Base-by-base conservation (phyloP, 2,113 vertebrate genomes). In the Cichladusa arquata region DNA sequence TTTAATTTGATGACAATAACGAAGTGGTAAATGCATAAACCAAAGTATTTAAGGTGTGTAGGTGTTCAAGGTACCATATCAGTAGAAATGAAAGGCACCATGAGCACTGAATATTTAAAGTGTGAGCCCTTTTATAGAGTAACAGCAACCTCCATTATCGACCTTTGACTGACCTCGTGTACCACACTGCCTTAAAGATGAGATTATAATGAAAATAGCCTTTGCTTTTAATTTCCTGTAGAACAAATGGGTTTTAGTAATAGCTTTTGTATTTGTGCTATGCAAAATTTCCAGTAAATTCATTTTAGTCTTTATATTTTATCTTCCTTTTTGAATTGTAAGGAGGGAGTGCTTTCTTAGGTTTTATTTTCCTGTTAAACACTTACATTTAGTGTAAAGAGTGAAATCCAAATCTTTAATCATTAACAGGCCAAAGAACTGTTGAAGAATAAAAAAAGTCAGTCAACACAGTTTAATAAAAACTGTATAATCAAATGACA, bases 341-440 rank as follows among this genome's bases (percentile, higher is more conserved):
- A 58, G 34, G 24, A 6, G 14, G 12, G 10, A 56, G 11, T 17
- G 19, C 13, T 83, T 94, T 62, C 36, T 61, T 83, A 58, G 20
- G 6, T 80, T 91, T 95, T 92, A n/a, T 92, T 90, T 93, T 88
- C 26, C 58, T 77, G 31, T 40, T 82, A 72, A 86, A 69, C n/a
- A 71, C 29, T 61, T 90, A 93, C 11, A 85, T 33, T 90, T 95
- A 96, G 60, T 24, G 38, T 92, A 93, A 97, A 91, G 62, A 65
- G 66, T 78, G 73, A 96, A 85, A 94, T 83, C 69, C 85, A 96
- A 96, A 93, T 95, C 85, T 91, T 93, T 96, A 97, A 94, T 96
- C 77, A 95, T 38, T 18, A 87, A 96, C 47, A 94, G 85, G 57
- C 85, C 91, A 96, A 96, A 53, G 42, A 96, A 89, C 84, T 92